phyloP scores from a whole-genome alignment of 2,888 invertebrate genomes.

The Eugnorisma glareosa region DNA sequence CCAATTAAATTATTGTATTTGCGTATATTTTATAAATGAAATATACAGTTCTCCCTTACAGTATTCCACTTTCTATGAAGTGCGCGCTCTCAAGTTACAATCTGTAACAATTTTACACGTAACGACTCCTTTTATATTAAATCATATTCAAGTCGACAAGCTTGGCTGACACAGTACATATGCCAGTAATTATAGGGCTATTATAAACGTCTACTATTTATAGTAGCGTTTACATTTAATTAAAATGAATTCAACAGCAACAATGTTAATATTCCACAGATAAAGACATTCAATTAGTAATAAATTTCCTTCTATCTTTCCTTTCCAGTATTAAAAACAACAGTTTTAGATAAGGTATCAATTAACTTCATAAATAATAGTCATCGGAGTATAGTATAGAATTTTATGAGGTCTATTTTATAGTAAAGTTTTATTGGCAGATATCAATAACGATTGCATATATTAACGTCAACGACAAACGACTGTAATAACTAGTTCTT shows the following conservation, averaged over 20 bases:
- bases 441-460: constrained; percentile 60
- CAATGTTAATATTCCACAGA: constrained; percentile 17
- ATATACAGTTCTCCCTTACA: constrained; percentile 2
- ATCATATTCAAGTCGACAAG: constrained; percentile 7
- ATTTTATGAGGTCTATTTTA: constrained; percentile 56
- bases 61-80: constrained; percentile 16
- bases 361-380: constrained; percentile 57
- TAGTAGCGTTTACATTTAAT: constrained; percentile 18
- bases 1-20: no score
- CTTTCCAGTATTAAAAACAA: constrained; percentile 32
- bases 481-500: constrained; percentile 49
- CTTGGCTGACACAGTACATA: constrained; percentile 3
- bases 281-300: constrained; percentile 39
- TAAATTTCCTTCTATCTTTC: constrained; percentile 30
- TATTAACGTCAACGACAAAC: constrained; percentile 49
- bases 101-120: constrained; percentile 8
- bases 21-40: no score
- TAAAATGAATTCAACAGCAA: constrained; percentile 34
- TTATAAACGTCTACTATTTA: constrained; percentile 10
- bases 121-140: constrained; percentile 27
- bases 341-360: constrained; percentile 56
- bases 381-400: constrained; percentile 46
- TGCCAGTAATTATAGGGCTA: constrained; percentile 2
- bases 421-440: constrained; percentile 55
- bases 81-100: constrained; percentile 19